phyloP scores from a whole-genome alignment of 2,797 vertebrate species.

The Anas capensis region DNA sequence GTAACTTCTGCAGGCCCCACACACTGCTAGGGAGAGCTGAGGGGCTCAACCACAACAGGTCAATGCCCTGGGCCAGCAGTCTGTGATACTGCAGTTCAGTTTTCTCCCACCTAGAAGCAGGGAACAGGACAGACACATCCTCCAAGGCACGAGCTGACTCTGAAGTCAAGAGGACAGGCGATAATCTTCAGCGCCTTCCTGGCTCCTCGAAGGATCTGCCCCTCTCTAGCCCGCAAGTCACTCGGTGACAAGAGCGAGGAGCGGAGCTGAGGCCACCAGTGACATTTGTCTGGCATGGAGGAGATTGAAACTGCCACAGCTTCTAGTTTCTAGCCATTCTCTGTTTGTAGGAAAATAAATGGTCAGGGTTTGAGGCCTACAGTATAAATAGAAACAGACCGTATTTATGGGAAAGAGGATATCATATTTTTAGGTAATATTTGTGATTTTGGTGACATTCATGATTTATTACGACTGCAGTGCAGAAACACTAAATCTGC shows the following conservation, averaged over 20 bases:
- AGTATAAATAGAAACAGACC: background rate
- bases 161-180: background rate
- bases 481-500: background rate
- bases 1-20: background rate
- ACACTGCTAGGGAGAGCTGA: background rate
- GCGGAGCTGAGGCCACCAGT: background rate
- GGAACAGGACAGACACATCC: background rate
- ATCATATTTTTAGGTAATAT: background rate
- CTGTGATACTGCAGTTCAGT: background rate
- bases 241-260: background rate
- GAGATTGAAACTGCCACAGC: background rate
- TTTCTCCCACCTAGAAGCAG: background rate
- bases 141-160: background rate
- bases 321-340: background rate
- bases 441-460: background rate
- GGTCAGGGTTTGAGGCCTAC: background rate
- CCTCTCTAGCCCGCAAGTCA: background rate
- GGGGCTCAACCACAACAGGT: rapidly evolving
- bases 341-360: background rate
- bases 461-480: background rate
- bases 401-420: background rate
- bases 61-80: rapidly evolving
- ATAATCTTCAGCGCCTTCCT: background rate
- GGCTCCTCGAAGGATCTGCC: background rate
- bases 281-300: background rate